Base-by-base conservation (phyloP, 2,113 vertebrate genomes). In the Zapus hudsonius region DNA sequence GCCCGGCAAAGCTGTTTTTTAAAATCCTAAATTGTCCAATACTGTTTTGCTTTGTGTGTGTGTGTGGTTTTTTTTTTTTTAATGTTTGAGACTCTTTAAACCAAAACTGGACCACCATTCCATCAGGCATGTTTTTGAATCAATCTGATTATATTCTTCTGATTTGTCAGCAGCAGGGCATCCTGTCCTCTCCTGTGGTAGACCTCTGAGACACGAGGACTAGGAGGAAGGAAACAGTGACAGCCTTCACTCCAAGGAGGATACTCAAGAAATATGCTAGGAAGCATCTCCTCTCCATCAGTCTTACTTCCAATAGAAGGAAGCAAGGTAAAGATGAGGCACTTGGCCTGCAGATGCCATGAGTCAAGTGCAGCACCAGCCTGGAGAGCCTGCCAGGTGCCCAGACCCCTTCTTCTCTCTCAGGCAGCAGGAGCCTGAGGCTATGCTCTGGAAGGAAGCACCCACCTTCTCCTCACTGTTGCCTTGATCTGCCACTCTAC, bases 181-280 rank as follows among this genome's bases (percentile, higher is more conserved):
- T 7, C 63, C n/a, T 29, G 4, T 40, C 5, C 5, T 20, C 63
- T 38, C 31, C 36, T 29, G 33, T 0, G 3, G 16, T 27, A 57
- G 25, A 2, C 25, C 20, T 52, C 7, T 29, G 44, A 31, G 52
- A 69, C 13, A 5, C 42, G 15, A 29, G 31, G 25, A 47, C 55
- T 42, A 59, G 31, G 27, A 84, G 74, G 78, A 81, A 74, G 19
- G 31, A 1, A 55, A 27, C 23, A 36, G 47, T 2, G 55, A 73
- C 31, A 12, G 7, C 36, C 11, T 7, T 87, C 55, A 7, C 36
- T n/a, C 23, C 25, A 20, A 25, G 33, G n/a, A 22, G 13, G 2
- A 1, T 1, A 15, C 8, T n/a, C 33, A 5, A 63, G 44, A 61
- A 55, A n/a, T 0, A 13, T 1, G 4, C 15, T 25, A 38, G 1